Conservation (phyloP, 2,888 invertebrate species). For the Troides helena region DNA sequence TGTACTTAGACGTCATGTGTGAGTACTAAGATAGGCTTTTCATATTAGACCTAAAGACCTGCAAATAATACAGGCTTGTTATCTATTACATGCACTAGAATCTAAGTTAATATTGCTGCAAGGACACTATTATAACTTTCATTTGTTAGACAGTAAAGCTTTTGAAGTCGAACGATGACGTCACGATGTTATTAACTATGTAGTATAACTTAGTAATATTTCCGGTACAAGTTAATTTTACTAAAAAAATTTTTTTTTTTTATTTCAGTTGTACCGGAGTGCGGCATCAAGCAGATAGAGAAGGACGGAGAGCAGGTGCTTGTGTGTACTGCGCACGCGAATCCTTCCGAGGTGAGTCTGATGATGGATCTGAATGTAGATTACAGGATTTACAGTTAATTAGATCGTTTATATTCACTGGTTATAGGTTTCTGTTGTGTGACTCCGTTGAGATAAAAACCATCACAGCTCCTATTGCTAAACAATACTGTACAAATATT, state of each 20-base stretch:
- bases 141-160: no score
- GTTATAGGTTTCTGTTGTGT: no score
- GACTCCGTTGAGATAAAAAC: no score
- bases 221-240: not conserved
- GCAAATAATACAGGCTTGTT: no score
- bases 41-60: no score
- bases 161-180: not conserved
- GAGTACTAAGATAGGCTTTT: conserved; percentile 61
- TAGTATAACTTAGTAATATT: not conserved
- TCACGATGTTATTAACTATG: not conserved
- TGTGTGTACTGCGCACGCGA: conserved; percentile 89
- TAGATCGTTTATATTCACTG: no score
- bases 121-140: no score
- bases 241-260: not conserved
- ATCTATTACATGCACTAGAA: no score
- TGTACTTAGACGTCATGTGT: conserved; percentile 91
- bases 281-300: conserved; percentile 87
- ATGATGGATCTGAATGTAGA: not conserved
- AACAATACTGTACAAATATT: no score
- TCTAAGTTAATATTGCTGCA: no score
- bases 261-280: conserved; percentile 89
- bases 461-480: no score
- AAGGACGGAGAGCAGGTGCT: conserved; percentile 87
- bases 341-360: conserved; percentile 83
- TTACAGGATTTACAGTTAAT: not conserved